Percentiles rank a stretch among this genome's conserved stretches.
phyloP scores from a whole-genome alignment of 1,140 invertebrate species.

The Galleria mellonella region DNA sequence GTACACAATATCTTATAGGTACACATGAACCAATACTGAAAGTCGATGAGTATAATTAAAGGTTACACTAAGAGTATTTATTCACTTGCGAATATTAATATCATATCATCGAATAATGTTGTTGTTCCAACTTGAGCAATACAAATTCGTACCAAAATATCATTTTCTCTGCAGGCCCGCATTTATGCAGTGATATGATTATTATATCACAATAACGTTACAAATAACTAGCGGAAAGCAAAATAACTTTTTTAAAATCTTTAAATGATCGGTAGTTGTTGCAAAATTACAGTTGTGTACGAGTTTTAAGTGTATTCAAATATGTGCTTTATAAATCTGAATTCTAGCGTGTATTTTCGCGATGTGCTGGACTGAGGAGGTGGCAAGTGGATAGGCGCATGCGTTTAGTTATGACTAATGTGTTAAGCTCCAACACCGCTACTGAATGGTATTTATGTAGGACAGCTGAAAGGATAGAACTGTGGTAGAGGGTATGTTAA shows the following conservation, averaged over 20 bases:
- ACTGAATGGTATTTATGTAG: conserved; percentile 12
- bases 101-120: conserved; percentile 38
- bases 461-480: conserved; percentile 26
- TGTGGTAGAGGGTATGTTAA: conserved; percentile 51
- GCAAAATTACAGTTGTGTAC: conserved; percentile 3
- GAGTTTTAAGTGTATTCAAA: too few relatives aligned
- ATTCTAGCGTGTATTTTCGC: conserved; percentile 1
- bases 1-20: conserved; percentile 46
- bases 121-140: conserved; percentile 55
- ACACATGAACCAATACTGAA: conserved; percentile 38
- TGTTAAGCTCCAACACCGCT: conserved; percentile 42
- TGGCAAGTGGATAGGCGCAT: conserved; percentile 43
- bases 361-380: conserved; percentile 33
- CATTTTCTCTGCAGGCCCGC: conserved; percentile 38
- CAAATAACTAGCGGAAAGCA: conserved; percentile 1
- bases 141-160: conserved; percentile 66
- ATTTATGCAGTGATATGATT: conserved; percentile 57
- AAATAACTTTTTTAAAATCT: not conserved
- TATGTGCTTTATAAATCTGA: conserved; percentile 1
- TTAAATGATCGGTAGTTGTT: too few relatives aligned
- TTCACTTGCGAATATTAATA: conserved; percentile 28
- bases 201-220: conserved; percentile 45
- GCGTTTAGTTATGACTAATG: conserved; percentile 29
- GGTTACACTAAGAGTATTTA: conserved; percentile 39
- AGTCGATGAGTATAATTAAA: conserved; percentile 30